Base-by-base conservation (phyloP, 2,797 vertebrate species). In the Rhinatrema bivittatum region DNA sequence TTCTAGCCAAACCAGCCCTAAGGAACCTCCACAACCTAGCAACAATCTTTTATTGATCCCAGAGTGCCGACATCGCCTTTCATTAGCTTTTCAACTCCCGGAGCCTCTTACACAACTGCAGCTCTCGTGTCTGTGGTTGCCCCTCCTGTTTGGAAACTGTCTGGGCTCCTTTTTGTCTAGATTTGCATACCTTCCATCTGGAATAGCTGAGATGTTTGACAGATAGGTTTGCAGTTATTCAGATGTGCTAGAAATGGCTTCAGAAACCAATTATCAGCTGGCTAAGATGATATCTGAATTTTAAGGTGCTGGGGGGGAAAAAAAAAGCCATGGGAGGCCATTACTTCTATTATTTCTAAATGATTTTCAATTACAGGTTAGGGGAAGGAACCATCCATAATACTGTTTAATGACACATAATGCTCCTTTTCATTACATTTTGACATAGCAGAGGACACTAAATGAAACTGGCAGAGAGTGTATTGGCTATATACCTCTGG, bases 351-450 rank as follows among this genome's bases (percentile, higher is more conserved):
- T 60, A 50, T 41, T 65, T 58, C 35, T 18, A 65, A 67, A 60
- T 67, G 53, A 57, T 49, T 65, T 66, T 62, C 44, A 16, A 8
- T 64, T 65, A 68, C 29, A 44, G 21, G 64, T 67, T 57, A 39
- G 14, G 38, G 22, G 24, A 36, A 2, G 0, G 14, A 45, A 34
- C 20, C 42, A 8, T 42, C 45, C 56, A 20, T 57, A 65, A 46
- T 35, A 4, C 56, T 20, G 41, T 35, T 75, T 68, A 74, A 53
- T 54, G 53, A 58, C 15, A 28, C 37, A 44, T 51, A 51, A 54
- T 61, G 24, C 18, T 62, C 18, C 48, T 57, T 62, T n/a, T 57
- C 74, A 42, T 59, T 22, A 32, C 38, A 16, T 39, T 19, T 46
- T 51, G 46, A 50, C 42, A 36, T 48, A 62, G 23, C 45, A 16